phyloP scores from a whole-genome alignment of 2,888 invertebrate species.

The Ashinkailepas kermadecensis region DNA sequence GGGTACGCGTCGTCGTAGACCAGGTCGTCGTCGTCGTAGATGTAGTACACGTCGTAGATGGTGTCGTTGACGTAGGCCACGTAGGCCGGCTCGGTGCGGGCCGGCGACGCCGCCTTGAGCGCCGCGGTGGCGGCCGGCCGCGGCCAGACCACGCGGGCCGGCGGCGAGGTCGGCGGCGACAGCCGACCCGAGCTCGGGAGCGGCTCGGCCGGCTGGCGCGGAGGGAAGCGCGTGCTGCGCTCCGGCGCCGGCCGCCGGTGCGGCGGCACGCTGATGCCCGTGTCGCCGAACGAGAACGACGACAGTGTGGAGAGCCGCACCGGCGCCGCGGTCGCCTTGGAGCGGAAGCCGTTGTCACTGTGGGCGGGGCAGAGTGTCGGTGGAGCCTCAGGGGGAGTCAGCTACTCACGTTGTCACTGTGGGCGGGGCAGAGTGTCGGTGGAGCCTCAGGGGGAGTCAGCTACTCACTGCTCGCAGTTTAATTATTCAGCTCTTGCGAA shows the following conservation, averaged over 20 bases:
- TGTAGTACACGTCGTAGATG: constrained; percentile 23
- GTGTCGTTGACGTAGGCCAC: constrained; percentile 22
- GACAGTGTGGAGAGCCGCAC: constrained; percentile 8
- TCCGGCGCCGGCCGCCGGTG: background rate
- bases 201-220: background rate
- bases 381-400: too few relatives aligned
- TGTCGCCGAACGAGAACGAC: constrained; percentile 22
- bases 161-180: background rate
- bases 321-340: background rate
- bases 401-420: background rate
- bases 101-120: background rate
- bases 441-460: too few relatives aligned
- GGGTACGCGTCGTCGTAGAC: background rate
- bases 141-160: background rate
- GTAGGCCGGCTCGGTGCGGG: background rate
- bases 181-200: background rate
- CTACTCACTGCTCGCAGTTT: too few relatives aligned
- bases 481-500: too few relatives aligned
- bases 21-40: constrained; percentile 23
- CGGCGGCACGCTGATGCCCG: background rate
- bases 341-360: background rate
- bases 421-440: background rate
- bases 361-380: background rate
- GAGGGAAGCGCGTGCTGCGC: background rate
- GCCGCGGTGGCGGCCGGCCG: background rate